Percentiles rank a stretch among this genome's conserved stretches.
These are phyloP conservation scores for Oophaga sylvatica DNA, from an alignment of 2,797 vertebrate genomes.

Conservation along the genomic window DNA sequence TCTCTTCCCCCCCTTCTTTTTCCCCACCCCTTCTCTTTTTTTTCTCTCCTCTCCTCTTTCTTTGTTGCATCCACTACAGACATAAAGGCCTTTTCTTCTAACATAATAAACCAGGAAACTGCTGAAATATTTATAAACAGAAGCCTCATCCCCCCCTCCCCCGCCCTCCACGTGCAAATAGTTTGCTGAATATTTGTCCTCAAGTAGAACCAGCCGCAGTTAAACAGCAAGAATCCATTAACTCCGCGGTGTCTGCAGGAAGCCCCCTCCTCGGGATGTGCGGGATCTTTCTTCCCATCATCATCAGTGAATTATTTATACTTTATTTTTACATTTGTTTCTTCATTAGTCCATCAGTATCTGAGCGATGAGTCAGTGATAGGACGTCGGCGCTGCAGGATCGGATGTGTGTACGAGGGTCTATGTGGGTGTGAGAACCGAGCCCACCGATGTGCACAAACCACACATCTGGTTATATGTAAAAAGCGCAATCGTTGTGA, in stretches of 20 bases:
- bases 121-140: slow-evolving; percentile 52
- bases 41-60: background rate
- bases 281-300: slow-evolving; percentile 9
- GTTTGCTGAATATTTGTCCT: slow-evolving; percentile 6
- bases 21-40: too few species aligned
- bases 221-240: slow-evolving; percentile 28
- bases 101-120: slow-evolving; percentile 53
- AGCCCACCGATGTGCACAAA: background rate
- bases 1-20: too few species aligned
- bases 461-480: background rate
- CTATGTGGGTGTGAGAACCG: background rate
- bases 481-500: too few species aligned
- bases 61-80: background rate
- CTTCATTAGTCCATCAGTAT: background rate
- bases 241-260: slow-evolving; percentile 4
- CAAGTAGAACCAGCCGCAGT: background rate
- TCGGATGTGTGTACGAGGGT: background rate
- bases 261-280: background rate
- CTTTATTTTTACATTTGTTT: slow-evolving; percentile 16
- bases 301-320: slow-evolving; percentile 22
- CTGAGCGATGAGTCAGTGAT: background rate
- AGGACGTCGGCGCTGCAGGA: background rate
- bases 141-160: slow-evolving; percentile 11
- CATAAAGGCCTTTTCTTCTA: slow-evolving; percentile 47
- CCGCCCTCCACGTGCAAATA: slow-evolving; percentile 18